Percentiles rank a stretch among this genome's conserved stretches.
These are phyloP conservation scores for Diachrysia chrysitis DNA, from an alignment of 2,888 invertebrate genomes.

Conservation along the genomic window DNA sequence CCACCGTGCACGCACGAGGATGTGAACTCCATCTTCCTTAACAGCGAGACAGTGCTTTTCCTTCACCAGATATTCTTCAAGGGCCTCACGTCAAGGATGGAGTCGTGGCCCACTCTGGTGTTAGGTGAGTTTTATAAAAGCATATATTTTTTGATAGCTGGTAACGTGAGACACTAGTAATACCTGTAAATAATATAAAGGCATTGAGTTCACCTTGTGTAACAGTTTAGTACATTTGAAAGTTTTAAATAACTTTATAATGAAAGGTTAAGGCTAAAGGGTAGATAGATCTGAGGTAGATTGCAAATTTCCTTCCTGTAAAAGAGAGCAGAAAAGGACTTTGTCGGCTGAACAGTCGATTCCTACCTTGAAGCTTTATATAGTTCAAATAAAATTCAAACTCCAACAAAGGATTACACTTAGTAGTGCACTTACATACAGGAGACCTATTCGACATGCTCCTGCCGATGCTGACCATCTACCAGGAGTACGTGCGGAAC, in stretches of 20 bases:
- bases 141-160: neutral
- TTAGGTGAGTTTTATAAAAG: conserved; percentile 90
- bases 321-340: too few relatives aligned
- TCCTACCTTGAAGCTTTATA: neutral
- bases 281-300: too few relatives aligned
- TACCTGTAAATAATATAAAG: too few relatives aligned
- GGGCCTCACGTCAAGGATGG: conserved; percentile 96
- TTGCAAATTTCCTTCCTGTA: too few relatives aligned
- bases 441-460: conserved; percentile 98
- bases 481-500: conserved; percentile 98
- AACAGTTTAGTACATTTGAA: too few relatives aligned
- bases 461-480: conserved; percentile 97
- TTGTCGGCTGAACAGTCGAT: too few relatives aligned
- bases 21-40: conserved; percentile 97
- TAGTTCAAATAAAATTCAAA: neutral
- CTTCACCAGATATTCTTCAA: conserved; percentile 98
- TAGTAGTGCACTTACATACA: conserved; percentile 80
- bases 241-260: too few relatives aligned
- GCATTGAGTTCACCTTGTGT: too few relatives aligned
- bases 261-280: too few relatives aligned
- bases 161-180: too few relatives aligned
- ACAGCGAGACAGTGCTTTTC: conserved; percentile 97
- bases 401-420: conserved; percentile 54
- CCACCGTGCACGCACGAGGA: conserved; percentile 98
- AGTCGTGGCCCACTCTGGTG: conserved; percentile 97